Base-by-base conservation (phyloP, 30 jellyfish, hydroid and myxozoan genomes). In the Mastigias papua region DNA sequence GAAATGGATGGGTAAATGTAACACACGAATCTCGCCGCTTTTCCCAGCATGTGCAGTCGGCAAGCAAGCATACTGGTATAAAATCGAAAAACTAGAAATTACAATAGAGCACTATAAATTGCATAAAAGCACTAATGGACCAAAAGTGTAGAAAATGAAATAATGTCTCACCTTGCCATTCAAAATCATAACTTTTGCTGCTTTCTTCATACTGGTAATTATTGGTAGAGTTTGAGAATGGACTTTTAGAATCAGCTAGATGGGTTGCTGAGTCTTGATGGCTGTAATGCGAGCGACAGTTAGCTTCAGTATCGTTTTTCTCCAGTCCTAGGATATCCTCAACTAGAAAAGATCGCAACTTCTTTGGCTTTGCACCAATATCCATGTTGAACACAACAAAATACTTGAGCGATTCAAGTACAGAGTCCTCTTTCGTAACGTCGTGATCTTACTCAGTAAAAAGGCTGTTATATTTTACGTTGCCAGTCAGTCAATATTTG, bases 241-340 rank as follows among this genome's bases (percentile, higher is more conserved):
- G 63, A 22, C 29, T 69, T 21, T 21, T 69, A 21, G 29, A 63
- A 63, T 63, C 67, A 25, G 67, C 67, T 11, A 21, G 6, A 22
- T 27, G 74, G 74, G 37, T 9, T 2, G 46, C 20, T 27, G 74
- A 63, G 22, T 63, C 42, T 20, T 27, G 74, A 7, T 25, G 74
- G 2, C 5, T 63, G 17, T 2, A 25, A 25, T 25, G 19, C 35
- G 74, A 20, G 23, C 22, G 26, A 23, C 74, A 26, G 23, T 63
- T 21, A 63, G 35, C 26, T n/a, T 64, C 34, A 3, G 20, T 48
- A 17, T 85, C 94, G 7, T 60, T 58, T 37, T 35, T 61, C 34
- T 50, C 74, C 7, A 85, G 70, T 34, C 87, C 94, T 31, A 85
- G 88, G 27, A 85, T 85, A 31, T 85, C 94, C 57, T 85, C 88